These are phyloP conservation scores for Decapterus maruadsi DNA, from an alignment of 2,797 vertebrate genomes.

Conservation along the genomic window DNA sequence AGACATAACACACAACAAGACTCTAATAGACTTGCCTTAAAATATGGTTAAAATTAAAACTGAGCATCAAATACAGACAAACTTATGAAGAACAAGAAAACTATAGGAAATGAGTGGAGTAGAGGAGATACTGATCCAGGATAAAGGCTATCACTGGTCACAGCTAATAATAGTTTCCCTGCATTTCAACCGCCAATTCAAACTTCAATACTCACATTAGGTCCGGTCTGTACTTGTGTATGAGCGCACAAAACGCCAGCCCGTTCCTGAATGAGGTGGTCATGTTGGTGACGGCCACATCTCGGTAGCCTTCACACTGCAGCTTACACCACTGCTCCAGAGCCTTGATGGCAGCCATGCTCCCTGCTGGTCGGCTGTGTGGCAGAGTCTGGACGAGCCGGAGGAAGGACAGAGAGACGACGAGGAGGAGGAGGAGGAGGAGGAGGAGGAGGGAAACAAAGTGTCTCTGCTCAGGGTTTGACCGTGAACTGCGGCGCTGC, in stretches of 20 bases:
- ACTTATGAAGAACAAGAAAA: neutral
- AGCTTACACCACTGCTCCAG: constrained; percentile 94
- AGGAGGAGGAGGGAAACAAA: constrained; percentile 1
- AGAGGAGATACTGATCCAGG: too few relatives aligned
- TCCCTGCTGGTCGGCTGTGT: neutral
- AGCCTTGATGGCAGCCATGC: constrained; percentile 94
- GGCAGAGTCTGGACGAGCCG: constrained; percentile 23
- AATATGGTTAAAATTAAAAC: neutral
- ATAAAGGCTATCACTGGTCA: neutral
- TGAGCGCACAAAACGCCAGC: constrained; percentile 96
- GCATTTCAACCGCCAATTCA: neutral
- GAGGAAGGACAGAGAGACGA: constrained; percentile 30
- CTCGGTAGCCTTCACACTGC: constrained; percentile 93
- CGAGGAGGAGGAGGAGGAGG: too few relatives aligned
- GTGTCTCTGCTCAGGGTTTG: constrained; percentile 15
- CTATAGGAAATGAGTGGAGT: neutral
- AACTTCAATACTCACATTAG: constrained; percentile 90
- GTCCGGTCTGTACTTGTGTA: constrained; percentile 95
- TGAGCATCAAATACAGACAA: neutral
- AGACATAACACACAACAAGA: neutral
- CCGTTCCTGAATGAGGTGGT: constrained; percentile 96
- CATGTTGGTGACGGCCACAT: constrained; percentile 95
- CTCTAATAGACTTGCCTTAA: neutral
- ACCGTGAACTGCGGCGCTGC: constrained; percentile 56
- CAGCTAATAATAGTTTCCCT: neutral